A percentile compares a stretch with the other conserved stretches of the same genome.
Evolutionary conservation across 2,797 vertebrate species (phyloP).

Genomic region (Gobionotothen gibberifrons): DNA sequence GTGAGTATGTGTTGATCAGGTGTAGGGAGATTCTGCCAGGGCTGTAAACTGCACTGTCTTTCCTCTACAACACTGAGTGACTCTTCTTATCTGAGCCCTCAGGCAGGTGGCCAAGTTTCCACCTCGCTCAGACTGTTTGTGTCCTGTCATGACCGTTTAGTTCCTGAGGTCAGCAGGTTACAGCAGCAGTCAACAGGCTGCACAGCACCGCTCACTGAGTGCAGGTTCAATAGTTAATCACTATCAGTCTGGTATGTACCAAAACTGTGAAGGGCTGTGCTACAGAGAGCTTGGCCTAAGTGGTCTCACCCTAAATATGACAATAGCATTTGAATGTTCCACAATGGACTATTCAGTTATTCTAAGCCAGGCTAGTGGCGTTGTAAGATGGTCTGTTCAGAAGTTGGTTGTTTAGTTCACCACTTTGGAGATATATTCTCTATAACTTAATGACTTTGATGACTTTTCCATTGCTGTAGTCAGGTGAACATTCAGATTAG

Average conservation of each 20-base stretch:
- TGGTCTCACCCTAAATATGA: conserved; percentile 7
- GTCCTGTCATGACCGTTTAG: conserved; percentile 59
- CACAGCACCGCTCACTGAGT: conserved; percentile 9
- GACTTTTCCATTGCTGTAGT: neutral
- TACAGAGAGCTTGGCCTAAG: neutral
- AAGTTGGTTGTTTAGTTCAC: neutral
- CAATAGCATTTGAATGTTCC: neutral
- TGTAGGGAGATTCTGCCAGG: neutral
- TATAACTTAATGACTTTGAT: neutral
- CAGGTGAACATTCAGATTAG: neutral
- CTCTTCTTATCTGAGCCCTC: conserved; percentile 52
- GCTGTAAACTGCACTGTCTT: conserved; percentile 4
- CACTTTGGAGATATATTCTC: neutral
- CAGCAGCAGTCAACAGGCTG: conserved; percentile 22
- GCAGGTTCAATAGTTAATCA: conserved; percentile 54
- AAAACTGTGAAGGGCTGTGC: conserved; percentile 25
- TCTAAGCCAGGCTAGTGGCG: neutral
- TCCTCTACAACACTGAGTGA: conserved; percentile 9
- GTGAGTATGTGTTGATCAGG: neutral
- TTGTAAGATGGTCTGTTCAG: neutral
- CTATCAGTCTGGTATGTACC: conserved; percentile 39
- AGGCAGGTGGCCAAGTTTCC: conserved; percentile 63
- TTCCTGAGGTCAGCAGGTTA: conserved; percentile 65
- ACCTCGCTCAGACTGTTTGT: conserved; percentile 42
- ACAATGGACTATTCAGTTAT: neutral